phyloP scores from a whole-genome alignment of 2,113 vertebrate genomes.

The Probosciger aterrimus region DNA sequence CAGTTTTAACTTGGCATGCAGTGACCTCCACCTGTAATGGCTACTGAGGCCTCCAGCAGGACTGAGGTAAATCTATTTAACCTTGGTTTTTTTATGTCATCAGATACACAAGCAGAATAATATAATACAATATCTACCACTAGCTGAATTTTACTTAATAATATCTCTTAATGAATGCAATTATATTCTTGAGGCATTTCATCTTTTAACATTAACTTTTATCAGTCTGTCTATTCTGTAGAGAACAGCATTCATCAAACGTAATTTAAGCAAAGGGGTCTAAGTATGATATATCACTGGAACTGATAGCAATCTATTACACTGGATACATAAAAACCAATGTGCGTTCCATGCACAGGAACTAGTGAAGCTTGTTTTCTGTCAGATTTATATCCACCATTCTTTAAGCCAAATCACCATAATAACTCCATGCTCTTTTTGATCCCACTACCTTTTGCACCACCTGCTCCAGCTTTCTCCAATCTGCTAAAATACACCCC shows the following conservation, averaged over 20 bases:
- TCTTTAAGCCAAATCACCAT: background rate
- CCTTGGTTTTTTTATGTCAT: background rate
- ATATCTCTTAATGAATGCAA: slow-evolving; percentile 1
- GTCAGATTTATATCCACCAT: background rate
- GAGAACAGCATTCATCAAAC: background rate
- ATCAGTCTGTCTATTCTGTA: background rate
- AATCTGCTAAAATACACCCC: background rate
- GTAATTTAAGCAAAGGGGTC: background rate
- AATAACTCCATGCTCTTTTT: background rate
- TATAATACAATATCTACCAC: background rate
- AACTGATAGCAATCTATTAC: background rate
- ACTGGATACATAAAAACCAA: background rate
- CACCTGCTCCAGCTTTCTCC: background rate
- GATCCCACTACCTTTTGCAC: background rate
- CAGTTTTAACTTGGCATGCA: background rate
- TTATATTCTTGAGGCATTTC: background rate
- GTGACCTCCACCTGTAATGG: background rate
- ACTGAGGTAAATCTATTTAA: background rate
- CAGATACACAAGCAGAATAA: background rate
- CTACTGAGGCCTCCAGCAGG: background rate
- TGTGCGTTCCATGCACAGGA: background rate
- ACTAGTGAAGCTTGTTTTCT: background rate
- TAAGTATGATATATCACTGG: background rate
- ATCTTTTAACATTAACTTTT: background rate
- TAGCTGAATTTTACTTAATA: background rate